These are phyloP conservation scores for Rhagophthalmus giganteus DNA, from an alignment of 2,888 invertebrate genomes.

Conservation along the genomic window DNA sequence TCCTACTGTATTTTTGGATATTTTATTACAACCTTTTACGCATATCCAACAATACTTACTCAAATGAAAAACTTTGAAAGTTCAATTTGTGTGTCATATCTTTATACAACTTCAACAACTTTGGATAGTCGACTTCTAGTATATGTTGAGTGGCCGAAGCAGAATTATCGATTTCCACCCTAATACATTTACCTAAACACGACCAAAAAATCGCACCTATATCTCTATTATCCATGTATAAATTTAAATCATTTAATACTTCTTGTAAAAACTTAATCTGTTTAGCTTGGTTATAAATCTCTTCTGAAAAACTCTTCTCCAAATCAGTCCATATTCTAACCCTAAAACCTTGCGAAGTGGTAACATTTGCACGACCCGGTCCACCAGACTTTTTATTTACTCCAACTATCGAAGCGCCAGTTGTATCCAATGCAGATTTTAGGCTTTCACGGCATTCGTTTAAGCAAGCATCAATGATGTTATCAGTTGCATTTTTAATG, in stretches of 20 bases:
- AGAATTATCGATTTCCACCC: slow-evolving; percentile 60
- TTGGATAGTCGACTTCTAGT: slow-evolving; percentile 86
- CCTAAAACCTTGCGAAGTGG: slow-evolving; percentile 58
- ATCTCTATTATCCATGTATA: slow-evolving; percentile 54
- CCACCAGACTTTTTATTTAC: slow-evolving; percentile 49
- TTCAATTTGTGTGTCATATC: slow-evolving; percentile 74
- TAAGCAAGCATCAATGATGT: slow-evolving; percentile 60
- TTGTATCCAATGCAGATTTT: slow-evolving; percentile 58
- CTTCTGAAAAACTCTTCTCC: slow-evolving; percentile 80
- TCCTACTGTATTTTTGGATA: slow-evolving; percentile 51
- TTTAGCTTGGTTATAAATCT: slow-evolving; percentile 70
- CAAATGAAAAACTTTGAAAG: slow-evolving; percentile 62
- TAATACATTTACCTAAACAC: slow-evolving; percentile 55
- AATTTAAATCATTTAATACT: slow-evolving; percentile 57
- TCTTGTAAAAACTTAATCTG: slow-evolving; percentile 62
- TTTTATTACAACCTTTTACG: background rate
- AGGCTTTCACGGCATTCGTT: slow-evolving; percentile 60
- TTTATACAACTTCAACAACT: slow-evolving; percentile 77
- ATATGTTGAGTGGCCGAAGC: slow-evolving; percentile 72
- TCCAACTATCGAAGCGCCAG: slow-evolving; percentile 32
- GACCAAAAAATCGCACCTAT: slow-evolving; percentile 62
- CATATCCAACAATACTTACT: slow-evolving; percentile 49
- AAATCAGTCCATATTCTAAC: slow-evolving; percentile 84
- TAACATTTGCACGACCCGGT: slow-evolving; percentile 61
- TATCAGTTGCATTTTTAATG: slow-evolving; percentile 59